Evolutionary conservation across 2,888 invertebrate species (phyloP).

Genomic region (Sceliomorpha sp.): DNA sequence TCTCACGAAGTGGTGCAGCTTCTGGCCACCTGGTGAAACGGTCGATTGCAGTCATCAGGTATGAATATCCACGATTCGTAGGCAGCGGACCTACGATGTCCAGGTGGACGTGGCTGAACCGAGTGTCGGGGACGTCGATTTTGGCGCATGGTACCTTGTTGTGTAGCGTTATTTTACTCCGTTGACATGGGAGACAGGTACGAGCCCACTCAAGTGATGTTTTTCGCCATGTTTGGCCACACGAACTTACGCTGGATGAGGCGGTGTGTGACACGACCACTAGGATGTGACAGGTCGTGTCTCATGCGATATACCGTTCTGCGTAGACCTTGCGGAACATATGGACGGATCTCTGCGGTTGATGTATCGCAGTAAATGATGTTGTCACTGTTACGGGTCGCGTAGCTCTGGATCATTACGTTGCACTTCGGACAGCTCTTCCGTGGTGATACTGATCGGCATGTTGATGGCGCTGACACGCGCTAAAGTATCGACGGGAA

Average conservation of each 20-base stretch:
- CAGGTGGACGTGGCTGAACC: conserved; percentile 41
- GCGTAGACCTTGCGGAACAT: too few relatives aligned
- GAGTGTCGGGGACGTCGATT: too few relatives aligned
- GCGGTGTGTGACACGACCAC: conserved; percentile 56
- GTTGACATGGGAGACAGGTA: too few relatives aligned
- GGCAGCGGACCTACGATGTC: conserved; percentile 79
- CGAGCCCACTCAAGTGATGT: too few relatives aligned
- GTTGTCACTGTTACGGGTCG: neutral
- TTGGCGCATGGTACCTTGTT: too few relatives aligned
- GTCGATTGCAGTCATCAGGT: conserved; percentile 71
- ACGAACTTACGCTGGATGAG: conserved; percentile 44
- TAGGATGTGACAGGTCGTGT: neutral
- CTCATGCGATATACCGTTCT: too few relatives aligned
- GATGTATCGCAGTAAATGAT: neutral
- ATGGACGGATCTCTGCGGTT: too few relatives aligned
- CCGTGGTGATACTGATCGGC: too few relatives aligned
- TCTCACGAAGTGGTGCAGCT: conserved; percentile 25
- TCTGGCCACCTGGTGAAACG: conserved; percentile 59
- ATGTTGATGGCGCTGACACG: neutral
- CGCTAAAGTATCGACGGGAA: conserved; percentile 18
- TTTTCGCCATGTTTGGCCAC: too few relatives aligned
- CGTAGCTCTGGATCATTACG: too few relatives aligned
- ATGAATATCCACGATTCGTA: conserved; percentile 60
- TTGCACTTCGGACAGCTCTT: too few relatives aligned
- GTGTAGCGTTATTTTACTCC: too few relatives aligned